Percentiles rank a stretch among this genome's conserved stretches.
Conservation (phyloP, 2,888 invertebrate genomes). For the Rhamphomyia laevipes region DNA sequence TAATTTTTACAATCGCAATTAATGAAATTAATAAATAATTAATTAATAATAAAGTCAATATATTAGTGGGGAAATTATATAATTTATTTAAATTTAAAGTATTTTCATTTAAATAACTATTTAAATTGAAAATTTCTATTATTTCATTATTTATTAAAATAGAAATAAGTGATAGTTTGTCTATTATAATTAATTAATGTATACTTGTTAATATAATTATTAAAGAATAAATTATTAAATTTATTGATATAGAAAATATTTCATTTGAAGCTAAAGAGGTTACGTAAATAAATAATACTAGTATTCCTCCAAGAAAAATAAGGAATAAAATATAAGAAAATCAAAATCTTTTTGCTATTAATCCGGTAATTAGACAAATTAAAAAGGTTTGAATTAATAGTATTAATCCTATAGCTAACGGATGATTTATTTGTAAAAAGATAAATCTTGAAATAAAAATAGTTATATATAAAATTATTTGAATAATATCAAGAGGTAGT, state of each 20-base stretch:
- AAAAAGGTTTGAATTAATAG: slow-evolving; percentile 43
- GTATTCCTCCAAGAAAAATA: slow-evolving; percentile 50
- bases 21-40: slow-evolving; percentile 48
- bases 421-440: slow-evolving; percentile 39
- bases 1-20: slow-evolving; percentile 46
- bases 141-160: slow-evolving; percentile 35
- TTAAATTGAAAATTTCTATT: slow-evolving; percentile 24
- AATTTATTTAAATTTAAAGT: slow-evolving; percentile 42
- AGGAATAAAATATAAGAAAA: slow-evolving; percentile 50
- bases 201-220: slow-evolving; percentile 21
- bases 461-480: slow-evolving; percentile 20
- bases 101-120: slow-evolving; percentile 34
- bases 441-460: slow-evolving; percentile 32
- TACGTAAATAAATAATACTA: slow-evolving; percentile 54
- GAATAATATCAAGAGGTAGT: slow-evolving; percentile 45
- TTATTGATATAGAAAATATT: slow-evolving; percentile 39
- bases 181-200: slow-evolving; percentile 22
- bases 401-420: slow-evolving; percentile 43
- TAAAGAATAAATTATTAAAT: slow-evolving; percentile 23
- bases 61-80: slow-evolving; percentile 42
- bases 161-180: slow-evolving; percentile 25
- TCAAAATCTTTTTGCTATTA: slow-evolving; percentile 43
- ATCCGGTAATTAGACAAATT: slow-evolving; percentile 39
- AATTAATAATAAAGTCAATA: slow-evolving; percentile 43
- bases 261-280: slow-evolving; percentile 50